These are phyloP conservation scores for Gastrophryne carolinensis DNA, from an alignment of 2,797 vertebrate species.

Conservation along the genomic window DNA sequence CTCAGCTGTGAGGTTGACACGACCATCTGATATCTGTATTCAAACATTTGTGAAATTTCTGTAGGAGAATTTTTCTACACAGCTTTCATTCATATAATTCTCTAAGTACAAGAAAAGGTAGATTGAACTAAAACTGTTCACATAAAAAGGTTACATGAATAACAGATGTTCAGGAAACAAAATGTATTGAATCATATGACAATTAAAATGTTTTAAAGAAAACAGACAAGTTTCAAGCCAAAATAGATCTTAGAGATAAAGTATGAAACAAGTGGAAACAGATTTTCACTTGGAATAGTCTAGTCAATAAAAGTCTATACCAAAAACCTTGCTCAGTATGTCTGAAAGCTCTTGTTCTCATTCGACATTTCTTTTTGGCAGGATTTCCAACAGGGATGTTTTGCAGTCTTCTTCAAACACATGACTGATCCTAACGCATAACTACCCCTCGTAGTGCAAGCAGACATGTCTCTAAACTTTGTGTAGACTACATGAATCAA, in stretches of 20 bases:
- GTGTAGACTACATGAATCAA: too few species aligned
- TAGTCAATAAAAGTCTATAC: not conserved
- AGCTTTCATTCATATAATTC: not conserved
- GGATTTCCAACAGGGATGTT: not conserved
- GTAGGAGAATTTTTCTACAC: not conserved
- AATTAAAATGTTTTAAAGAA: conserved; percentile 61
- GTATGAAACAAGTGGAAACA: conserved; percentile 41
- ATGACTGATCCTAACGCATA: not conserved
- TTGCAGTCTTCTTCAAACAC: not conserved
- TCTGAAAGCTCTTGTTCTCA: not conserved
- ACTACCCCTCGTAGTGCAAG: too few species aligned
- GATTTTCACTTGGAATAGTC: conserved; percentile 3
- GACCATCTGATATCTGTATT: not conserved
- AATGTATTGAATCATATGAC: conserved; percentile 61
- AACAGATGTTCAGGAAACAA: conserved; percentile 61
- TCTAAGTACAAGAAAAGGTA: not conserved
- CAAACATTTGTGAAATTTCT: not conserved
- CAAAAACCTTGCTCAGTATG: conserved; percentile 69
- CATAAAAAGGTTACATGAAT: conserved; percentile 56
- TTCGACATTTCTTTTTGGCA: not conserved
- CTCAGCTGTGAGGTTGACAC: not conserved
- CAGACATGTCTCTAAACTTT: too few species aligned
- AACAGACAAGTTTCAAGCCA: conserved; percentile 61
- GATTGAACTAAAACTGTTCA: conserved; percentile 51
- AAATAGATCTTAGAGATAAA: not conserved